Evolutionary conservation across 2,888 invertebrate species (phyloP).

Genomic region (Lamellibrachia columna): DNA sequence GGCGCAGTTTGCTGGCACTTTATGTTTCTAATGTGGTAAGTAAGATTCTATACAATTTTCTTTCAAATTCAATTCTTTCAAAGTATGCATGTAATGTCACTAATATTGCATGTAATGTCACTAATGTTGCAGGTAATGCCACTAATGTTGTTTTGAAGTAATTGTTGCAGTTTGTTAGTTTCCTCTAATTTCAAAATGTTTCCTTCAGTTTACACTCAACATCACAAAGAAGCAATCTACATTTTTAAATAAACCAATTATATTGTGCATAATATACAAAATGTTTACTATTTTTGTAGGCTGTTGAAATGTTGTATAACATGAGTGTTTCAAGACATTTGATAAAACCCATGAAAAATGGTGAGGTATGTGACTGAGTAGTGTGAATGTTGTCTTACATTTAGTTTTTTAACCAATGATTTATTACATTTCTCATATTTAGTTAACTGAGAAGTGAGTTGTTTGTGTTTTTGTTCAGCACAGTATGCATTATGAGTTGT

Average conservation of each 20-base stretch:
- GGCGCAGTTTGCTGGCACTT: conserved; percentile 78
- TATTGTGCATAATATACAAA: not conserved
- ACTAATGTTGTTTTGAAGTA: not conserved
- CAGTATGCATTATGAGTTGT: too few species aligned
- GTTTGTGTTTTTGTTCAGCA: too few species aligned
- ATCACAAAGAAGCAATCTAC: not conserved
- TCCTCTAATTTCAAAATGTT: not conserved
- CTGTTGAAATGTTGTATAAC: conserved; percentile 54
- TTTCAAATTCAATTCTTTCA: not conserved
- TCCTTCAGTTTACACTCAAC: not conserved
- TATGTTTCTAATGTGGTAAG: conserved; percentile 84
- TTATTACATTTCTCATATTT: not conserved
- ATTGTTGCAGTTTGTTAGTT: not conserved
- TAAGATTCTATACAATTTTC: conserved; percentile 32
- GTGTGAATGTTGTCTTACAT: not conserved
- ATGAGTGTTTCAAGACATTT: conserved; percentile 53
- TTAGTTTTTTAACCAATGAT: not conserved
- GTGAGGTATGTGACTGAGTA: conserved; percentile 51
- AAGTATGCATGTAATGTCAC: not conserved
- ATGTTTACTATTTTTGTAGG: conserved; percentile 45
- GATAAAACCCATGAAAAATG: conserved; percentile 51
- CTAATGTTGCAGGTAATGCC: not conserved
- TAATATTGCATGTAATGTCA: not conserved
- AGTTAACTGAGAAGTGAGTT: too few species aligned
- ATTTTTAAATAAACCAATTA: not conserved